These are phyloP conservation scores for Halocaridina rubra DNA, from an alignment of 2,888 invertebrate species.

Conservation along the genomic window DNA sequence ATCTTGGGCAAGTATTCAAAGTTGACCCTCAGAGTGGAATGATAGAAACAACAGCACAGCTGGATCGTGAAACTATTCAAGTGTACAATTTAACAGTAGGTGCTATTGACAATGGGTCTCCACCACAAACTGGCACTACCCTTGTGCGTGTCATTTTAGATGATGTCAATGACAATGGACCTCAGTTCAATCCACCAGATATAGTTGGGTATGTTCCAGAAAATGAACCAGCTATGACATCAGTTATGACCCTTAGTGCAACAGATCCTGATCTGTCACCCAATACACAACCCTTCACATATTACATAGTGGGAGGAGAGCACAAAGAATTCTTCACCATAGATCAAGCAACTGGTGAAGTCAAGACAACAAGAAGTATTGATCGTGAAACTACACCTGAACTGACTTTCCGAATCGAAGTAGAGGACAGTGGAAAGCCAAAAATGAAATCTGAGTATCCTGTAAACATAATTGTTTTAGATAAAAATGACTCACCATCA, in stretches of 20 bases:
- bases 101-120: constrained; percentile 88
- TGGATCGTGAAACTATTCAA: constrained; percentile 85
- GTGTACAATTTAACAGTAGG: constrained; percentile 83
- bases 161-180: constrained; percentile 95
- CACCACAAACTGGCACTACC: constrained; percentile 92
- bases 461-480: constrained; percentile 80
- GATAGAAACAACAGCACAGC: constrained; percentile 76
- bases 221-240: constrained; percentile 86
- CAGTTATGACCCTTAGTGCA: constrained; percentile 85
- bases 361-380: constrained; percentile 81
- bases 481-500: constrained; percentile 93
- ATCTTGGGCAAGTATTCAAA: constrained; percentile 84
- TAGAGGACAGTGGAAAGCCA: constrained; percentile 88
- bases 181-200: constrained; percentile 79
- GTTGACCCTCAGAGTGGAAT: constrained; percentile 88
- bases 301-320: constrained; percentile 81
- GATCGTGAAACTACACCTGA: constrained; percentile 85
- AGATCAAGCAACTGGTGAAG: constrained; percentile 82
- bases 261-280: constrained; percentile 90
- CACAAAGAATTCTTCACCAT: constrained; percentile 82
- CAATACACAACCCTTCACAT: constrained; percentile 91
- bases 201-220: constrained; percentile 84
- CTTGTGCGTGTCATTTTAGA: constrained; percentile 82
- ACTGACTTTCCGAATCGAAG: constrained; percentile 82
- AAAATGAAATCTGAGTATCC: constrained; percentile 84